Evolutionary conservation across 2,888 invertebrate species (phyloP), one percentile per base, ranked within the genome.

Genomic region (Epistrophe grossulariae): DNA sequence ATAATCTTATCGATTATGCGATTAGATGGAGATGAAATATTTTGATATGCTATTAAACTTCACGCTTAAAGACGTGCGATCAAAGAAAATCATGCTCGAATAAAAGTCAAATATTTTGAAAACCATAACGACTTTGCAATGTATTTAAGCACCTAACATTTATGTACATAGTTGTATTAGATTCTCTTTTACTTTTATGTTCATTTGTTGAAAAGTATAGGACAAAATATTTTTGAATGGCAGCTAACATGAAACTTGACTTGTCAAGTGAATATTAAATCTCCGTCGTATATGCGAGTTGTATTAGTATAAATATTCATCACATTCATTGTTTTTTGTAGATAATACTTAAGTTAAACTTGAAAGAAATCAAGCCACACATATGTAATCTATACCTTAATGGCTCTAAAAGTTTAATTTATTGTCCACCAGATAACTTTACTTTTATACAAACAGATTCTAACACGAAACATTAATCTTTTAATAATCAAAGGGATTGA

Each of bases 1-100:
- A 79, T 71, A 74, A 70, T 48, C 45, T 38, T 31, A 43, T 74
- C 17, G 62, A 72, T 55, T 38, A 40, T 55, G 52, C 38, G 70
- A 62, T 48, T 57, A 64, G 28, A 24, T 19, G 35, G 6, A 66
- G 66, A 77, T 72, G 35, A 38, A 50, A 68, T 68, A 50, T 68
- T 50, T 38, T 35, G 68, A 50, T 50, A 68, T 13, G 19, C 13
- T 50, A 43, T 19, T 40, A 15, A 10, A n/a, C 40, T 62, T 19
- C 9, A 9, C 13, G 15, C 15, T 24, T 15, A 11, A 62, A 43
- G 62, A 62, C 62, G 40, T 40, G 40, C n/a, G 31, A 57, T 57
- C 31, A 57, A 57, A 31, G n/a, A 57, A 57, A 57, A 57, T 57
- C 17, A 35, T 35, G 31, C 4, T 5, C 35, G 28, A 45, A 28